Conservation (phyloP, 2,888 invertebrate species). For the Chloromyia formosa region DNA sequence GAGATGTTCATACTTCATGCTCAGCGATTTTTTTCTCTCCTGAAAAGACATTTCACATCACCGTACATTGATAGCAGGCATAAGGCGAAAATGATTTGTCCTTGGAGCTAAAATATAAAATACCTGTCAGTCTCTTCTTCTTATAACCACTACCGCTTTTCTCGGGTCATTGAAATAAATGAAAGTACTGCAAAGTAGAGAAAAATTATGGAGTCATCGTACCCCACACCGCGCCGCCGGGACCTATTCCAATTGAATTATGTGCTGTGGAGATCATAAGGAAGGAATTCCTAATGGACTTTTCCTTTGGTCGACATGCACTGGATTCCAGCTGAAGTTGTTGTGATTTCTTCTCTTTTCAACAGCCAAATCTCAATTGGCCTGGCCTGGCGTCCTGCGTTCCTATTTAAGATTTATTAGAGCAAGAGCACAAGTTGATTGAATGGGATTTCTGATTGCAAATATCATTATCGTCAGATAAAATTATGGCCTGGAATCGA, state of each 20-base stretch:
- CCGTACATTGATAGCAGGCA: slow-evolving; percentile 19
- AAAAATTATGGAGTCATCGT: neutral
- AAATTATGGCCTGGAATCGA: slow-evolving; percentile 25
- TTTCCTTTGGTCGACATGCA: neutral
- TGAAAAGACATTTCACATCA: neutral
- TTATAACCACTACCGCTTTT: no score
- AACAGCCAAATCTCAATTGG: neutral
- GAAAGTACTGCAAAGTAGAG: neutral
- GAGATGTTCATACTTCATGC: no score
- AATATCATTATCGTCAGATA: slow-evolving; percentile 23
- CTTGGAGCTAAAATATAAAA: neutral
- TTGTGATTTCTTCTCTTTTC: neutral
- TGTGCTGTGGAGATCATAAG: slow-evolving; percentile 8
- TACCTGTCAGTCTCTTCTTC: neutral
- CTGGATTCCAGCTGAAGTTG: neutral
- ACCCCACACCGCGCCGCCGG: neutral
- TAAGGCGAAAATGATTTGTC: slow-evolving; percentile 28
- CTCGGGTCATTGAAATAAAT: no score
- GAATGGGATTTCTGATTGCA: slow-evolving; percentile 35
- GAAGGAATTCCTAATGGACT: slow-evolving; percentile 25
- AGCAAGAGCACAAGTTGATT: slow-evolving; percentile 25
- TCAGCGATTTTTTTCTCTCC: no score
- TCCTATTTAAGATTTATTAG: slow-evolving; percentile 22
- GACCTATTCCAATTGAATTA: slow-evolving; percentile 32
- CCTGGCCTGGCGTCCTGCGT: neutral